Percentiles rank a stretch among this genome's conserved stretches.
Evolutionary conservation across 2,888 invertebrate species (phyloP).

Genomic region (Leucoptera coffeella): DNA sequence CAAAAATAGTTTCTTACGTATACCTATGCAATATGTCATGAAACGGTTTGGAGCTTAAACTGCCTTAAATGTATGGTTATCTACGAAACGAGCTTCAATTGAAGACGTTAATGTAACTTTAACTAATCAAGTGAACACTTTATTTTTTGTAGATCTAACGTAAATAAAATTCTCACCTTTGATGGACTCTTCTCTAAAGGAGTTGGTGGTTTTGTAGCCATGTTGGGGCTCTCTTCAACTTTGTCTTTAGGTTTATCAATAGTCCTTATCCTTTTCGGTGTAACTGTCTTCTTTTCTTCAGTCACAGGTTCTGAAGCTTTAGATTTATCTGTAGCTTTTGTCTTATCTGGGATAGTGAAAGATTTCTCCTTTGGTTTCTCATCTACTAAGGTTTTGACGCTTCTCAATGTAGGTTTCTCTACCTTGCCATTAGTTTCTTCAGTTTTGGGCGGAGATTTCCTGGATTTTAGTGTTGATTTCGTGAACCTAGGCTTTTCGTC

Average conservation of each 20-base stretch:
- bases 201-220: conserved; percentile 41
- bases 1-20: no score
- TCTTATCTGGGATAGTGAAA: background rate
- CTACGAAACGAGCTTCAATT: no score
- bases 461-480: conserved; percentile 17
- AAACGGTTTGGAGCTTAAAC: no score
- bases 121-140: no score
- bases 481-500: conserved; percentile 32
- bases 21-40: no score
- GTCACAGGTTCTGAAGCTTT: background rate
- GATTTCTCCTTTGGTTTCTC: conserved; percentile 26
- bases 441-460: conserved; percentile 18
- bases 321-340: background rate
- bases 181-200: conserved; percentile 30
- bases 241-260: conserved; percentile 16
- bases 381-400: conserved; percentile 29
- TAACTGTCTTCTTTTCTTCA: conserved; percentile 1
- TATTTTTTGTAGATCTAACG: no score
- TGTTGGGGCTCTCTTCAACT: conserved; percentile 23
- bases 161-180: conserved; percentile 16
- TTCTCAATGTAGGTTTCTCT: conserved; percentile 26
- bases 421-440: conserved; percentile 16
- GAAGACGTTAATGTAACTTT: no score
- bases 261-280: conserved; percentile 8
- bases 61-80: no score